Evolutionary conservation across 2,888 invertebrate species (phyloP).

Genomic region (Deroplatys truncata): DNA sequence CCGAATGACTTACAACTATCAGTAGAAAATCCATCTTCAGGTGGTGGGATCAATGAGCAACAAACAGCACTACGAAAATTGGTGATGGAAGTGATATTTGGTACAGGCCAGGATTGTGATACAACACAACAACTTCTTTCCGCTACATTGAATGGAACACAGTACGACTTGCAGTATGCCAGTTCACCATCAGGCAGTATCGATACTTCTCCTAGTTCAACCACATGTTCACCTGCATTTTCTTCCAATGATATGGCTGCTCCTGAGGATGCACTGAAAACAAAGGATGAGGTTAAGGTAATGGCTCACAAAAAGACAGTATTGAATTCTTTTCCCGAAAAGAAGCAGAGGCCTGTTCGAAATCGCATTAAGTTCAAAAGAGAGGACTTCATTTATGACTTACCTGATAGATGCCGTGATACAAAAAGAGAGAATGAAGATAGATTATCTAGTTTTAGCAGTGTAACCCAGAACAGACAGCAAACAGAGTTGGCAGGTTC

Average conservation of each 20-base stretch:
- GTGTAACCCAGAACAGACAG: background rate
- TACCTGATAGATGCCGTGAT: conserved; percentile 43
- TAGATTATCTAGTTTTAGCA: background rate
- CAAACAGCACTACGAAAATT: conserved; percentile 36
- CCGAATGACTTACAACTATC: no score
- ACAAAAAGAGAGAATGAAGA: background rate
- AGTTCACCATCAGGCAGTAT: background rate
- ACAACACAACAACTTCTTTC: background rate
- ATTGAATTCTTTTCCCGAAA: background rate
- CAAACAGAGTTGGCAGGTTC: background rate
- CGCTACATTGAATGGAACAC: conserved; percentile 2
- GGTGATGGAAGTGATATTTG: conserved; percentile 46
- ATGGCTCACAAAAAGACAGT: background rate
- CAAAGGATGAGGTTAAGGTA: background rate
- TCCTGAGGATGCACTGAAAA: background rate
- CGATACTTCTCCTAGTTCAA: background rate
- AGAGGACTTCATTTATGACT: conserved; percentile 69
- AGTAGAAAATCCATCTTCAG: background rate
- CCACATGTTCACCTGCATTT: background rate
- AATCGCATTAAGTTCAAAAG: conserved; percentile 61
- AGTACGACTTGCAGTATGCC: background rate
- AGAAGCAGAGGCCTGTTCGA: conserved; percentile 41
- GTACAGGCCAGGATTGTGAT: conserved; percentile 28
- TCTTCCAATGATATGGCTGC: background rate
- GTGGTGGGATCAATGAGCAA: background rate